Base-by-base conservation (phyloP, 2,888 invertebrate genomes). In the Drosophila fulvimacula region DNA sequence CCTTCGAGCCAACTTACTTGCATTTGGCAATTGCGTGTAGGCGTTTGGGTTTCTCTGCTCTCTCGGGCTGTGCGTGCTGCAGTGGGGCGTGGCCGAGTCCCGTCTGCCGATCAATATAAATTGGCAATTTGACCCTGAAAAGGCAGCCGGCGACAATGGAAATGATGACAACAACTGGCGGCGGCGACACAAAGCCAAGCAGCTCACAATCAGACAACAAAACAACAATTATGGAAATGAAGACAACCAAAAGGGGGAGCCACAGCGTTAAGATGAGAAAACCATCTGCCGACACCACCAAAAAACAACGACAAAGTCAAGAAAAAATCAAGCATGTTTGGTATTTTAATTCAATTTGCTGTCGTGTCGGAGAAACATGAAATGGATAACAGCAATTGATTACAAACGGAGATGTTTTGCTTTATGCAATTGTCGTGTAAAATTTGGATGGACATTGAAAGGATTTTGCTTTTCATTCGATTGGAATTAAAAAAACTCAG, bases 91-190 rank as follows among this genome's bases (percentile, higher is more conserved):
- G 61, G 48, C 39, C 13, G n/a, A 44, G 24, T 55, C 49, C 59
- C 38, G 65, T 53, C 65, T 44, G 53, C 58, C 74, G 76, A 84
- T 89, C 88, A 77, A 88, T 88, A 84, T 74, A 81, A 88, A 90
- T 89, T 89, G 84, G 65, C 79, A 77, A 80, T 78, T 69, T 90
- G 86, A 90, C 90, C 90, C 90, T 83, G 82, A 88, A 76, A 80
- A 84, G 74, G 55, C 76, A 83, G 73, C 66, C 61, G 71, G 68
- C 67, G 70, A 76, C 55, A 75, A 70, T 69, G 71, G 61, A 38
- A 46, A 62, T 36, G 63, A 64, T 51, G 62, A 59, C 61, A 61
- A 58, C 65, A 71, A 65, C 63, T 64, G 63, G 24, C 52, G 73
- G 64, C 76, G 65, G 60, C 69, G 36, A 70, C 63, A 73, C 53